Evolutionary conservation across 2,888 invertebrate species (phyloP), one percentile per base, ranked within the genome.

Genomic region (Rhynchonema sp.): DNA sequence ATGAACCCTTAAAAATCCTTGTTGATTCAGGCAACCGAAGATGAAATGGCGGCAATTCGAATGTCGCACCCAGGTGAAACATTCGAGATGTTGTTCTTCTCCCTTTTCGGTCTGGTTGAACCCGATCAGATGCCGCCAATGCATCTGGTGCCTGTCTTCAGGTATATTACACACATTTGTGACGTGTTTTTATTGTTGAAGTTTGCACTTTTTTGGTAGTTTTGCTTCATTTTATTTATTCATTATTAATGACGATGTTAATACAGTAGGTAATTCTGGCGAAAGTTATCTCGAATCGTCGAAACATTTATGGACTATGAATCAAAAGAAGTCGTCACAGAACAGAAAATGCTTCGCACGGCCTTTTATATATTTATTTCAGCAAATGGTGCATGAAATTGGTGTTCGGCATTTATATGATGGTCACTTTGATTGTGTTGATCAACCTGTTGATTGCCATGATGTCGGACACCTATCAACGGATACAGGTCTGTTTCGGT

Each of bases 381-480:
- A 69, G 67, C n/a, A 71, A 70, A 58, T 66, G 69, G 54, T 66
- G 78, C 30, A 67, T 76, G 28, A 79, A 78, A 65, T 64, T 75
- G 22, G 85, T 91, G 72, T 92, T 94, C 79, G 94, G 91, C 71
- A 83, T 88, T 77, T 96, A 94, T 83, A 85, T 94, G 83, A 83
- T 94, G 83, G 89, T 96, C 76, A 90, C 91, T 69, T 85, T 92
- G 75, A 87, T 96, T 79, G 94, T 96, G 75, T 83, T 96, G 73
- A 89, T 94, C 79, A 94, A 96, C 80, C 84, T 96, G 76, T 85
- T 96, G 76, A 96, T 96, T 83, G 96, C 96, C 80, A 94, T 96
- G 94, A 94, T 96, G 92, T 90, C 91, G 78, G 92, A 92, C 82
- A 94, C 94, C 17, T 55, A 55, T 25, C 78, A 78, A 65, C 76